Evolutionary conservation across 1,140 invertebrate species (phyloP), one percentile per base, ranked within the genome.

Genomic region (Magallana gigas): DNA sequence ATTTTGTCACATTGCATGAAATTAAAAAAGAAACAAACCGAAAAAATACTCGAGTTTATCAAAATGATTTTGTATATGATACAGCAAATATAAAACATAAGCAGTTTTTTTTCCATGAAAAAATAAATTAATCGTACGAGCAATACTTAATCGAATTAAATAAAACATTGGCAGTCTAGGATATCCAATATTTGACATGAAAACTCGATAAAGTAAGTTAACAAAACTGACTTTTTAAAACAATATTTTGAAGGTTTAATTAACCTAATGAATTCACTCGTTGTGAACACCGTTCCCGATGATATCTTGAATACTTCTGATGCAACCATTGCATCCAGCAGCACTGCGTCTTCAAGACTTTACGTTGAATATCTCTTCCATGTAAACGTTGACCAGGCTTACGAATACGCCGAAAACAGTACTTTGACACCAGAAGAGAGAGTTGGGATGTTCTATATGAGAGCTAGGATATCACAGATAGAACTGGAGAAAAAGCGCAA

Each of bases 381-480:
- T 29, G 23, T 89, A 4, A 29, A 85, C 11, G 64, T 76, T 6
- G 85, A 89, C 76, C n/a, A 57, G 4, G 86, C 85, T 1, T 89
- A 89, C 71, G 83, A 36, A 14, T 29, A 87, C 16, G 68, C 76
- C 9, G 88, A 87, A 29, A 68, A 36, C 1, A 36, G 71, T 56
- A 64, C 80, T 60, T 6, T 89, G 12, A 89, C 88, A 48, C 85
- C 88, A 56, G 88, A 89, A 16, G 88, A 89, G 57, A 76, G 83
- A 11, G 57, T 23, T 14, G 88, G 88, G 1, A 64, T 89, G 16
- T 89, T 85, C 57, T 71, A 64, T 16, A 82, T 89, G 86, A 85
- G 83, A 58, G 83, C 88, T 18, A 87, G 88, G 18, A 89, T 89
- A 23, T 6, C 71, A n/a, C 71, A 85, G 18, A 57, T 80, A 23